phyloP scores from a whole-genome alignment of 2,797 vertebrate genomes.

The Girardinus metallicus region DNA sequence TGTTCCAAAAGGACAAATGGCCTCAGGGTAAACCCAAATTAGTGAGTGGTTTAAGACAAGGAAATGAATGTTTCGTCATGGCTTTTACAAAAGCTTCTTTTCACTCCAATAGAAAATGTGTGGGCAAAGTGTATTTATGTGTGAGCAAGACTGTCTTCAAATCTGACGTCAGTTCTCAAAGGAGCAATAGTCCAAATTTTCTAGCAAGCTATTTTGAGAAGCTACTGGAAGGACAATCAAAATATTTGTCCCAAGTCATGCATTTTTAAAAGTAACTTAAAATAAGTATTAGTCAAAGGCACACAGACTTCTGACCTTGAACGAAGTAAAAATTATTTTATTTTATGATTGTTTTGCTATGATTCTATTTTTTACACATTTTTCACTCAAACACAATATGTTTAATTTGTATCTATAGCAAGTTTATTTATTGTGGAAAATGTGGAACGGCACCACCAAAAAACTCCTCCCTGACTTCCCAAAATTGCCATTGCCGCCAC shows the following conservation, averaged over 20 bases:
- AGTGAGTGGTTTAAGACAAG: not conserved
- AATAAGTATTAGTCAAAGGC: not conserved
- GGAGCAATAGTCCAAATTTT: not conserved
- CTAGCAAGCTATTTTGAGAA: not conserved
- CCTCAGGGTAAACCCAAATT: not conserved
- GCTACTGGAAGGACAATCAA: not conserved
- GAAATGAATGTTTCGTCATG: not conserved
- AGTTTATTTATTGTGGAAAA: not conserved
- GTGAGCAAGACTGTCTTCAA: not conserved
- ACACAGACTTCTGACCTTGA: not conserved
- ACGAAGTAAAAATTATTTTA: not conserved
- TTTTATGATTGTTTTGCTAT: not conserved
- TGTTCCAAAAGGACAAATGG: not conserved
- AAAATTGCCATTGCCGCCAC: constrained; percentile 48
- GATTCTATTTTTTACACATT: not conserved
- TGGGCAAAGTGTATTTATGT: not conserved
- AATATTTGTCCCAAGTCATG: not conserved
- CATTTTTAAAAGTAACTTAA: not conserved
- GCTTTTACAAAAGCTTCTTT: not conserved
- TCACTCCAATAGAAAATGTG: not conserved
- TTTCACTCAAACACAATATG: not conserved
- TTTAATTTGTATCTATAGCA: not conserved
- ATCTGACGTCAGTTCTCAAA: not conserved
- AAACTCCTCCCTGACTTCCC: constrained; percentile 1
- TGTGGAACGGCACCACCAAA: constrained; percentile 10